These are phyloP conservation scores for Colostygia pectinataria DNA, from an alignment of 2,888 invertebrate genomes.

Conservation along the genomic window DNA sequence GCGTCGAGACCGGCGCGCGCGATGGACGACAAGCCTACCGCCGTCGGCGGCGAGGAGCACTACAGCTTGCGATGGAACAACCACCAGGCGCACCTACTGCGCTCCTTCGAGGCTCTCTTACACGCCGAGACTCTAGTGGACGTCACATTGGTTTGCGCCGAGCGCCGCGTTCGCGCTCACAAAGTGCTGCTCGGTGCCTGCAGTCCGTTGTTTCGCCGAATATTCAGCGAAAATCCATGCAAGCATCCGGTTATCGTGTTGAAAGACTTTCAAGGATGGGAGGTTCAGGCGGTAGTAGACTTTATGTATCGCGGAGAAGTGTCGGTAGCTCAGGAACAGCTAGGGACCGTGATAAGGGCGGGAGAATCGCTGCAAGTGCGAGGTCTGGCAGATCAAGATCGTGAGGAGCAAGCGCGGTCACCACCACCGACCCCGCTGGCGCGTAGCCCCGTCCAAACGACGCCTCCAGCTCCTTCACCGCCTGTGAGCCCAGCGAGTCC, in stretches of 20 bases:
- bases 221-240: constrained; percentile 95
- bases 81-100: constrained; percentile 93
- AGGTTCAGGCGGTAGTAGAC: constrained; percentile 94
- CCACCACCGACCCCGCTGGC: constrained; percentile 68
- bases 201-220: constrained; percentile 94
- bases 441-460: constrained; percentile 71
- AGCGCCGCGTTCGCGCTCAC: constrained; percentile 93
- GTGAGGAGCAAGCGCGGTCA: constrained; percentile 67
- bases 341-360: constrained; percentile 92
- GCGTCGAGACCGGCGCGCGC: constrained; percentile 65
- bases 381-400: constrained; percentile 87
- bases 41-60: constrained; percentile 86
- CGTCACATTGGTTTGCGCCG: constrained; percentile 94
- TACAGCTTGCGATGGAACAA: constrained; percentile 97
- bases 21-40: constrained; percentile 77
- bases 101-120: constrained; percentile 94
- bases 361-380: constrained; percentile 94
- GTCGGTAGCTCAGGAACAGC: constrained; percentile 92
- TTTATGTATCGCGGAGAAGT: constrained; percentile 98
- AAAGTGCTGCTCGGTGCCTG: constrained; percentile 95
- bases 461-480: constrained; percentile 73
- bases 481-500: constrained; percentile 87
- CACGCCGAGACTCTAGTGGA: constrained; percentile 94
- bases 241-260: constrained; percentile 96
- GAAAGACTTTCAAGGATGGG: constrained; percentile 94